phyloP scores from a whole-genome alignment of 2,797 vertebrate genomes.

The Micropoecilia bifurca region DNA sequence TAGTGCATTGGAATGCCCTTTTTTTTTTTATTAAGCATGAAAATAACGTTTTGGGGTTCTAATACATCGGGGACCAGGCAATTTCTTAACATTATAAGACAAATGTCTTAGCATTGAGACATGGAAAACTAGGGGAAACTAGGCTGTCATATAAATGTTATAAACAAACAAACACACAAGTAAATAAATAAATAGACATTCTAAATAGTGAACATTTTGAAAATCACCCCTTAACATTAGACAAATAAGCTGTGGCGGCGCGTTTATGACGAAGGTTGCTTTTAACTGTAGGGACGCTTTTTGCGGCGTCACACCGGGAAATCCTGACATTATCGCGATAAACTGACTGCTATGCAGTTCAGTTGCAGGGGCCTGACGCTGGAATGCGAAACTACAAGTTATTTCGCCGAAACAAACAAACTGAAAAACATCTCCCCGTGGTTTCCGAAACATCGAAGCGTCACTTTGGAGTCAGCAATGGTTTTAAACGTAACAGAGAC shows the following conservation, averaged over 20 bases:
- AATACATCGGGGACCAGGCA: background rate
- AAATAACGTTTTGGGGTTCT: background rate
- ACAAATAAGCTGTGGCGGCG: background rate
- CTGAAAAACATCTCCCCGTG: constrained; percentile 12
- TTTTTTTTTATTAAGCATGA: background rate
- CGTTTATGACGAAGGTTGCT: background rate
- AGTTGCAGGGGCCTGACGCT: constrained; percentile 61
- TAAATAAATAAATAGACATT: background rate
- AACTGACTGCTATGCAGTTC: constrained; percentile 42
- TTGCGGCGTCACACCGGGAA: constrained; percentile 49
- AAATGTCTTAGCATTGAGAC: background rate
- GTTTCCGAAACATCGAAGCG: constrained; percentile 2
- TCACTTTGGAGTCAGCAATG: constrained; percentile 32
- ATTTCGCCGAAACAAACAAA: constrained; percentile 38
- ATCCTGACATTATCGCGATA: constrained; percentile 74
- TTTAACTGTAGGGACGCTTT: background rate
- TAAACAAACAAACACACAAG: background rate
- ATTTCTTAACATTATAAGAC: background rate
- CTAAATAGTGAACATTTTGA: background rate
- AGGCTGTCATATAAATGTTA: background rate
- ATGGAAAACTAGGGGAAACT: background rate
- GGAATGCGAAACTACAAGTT: constrained; percentile 75
- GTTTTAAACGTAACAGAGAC: constrained; percentile 31
- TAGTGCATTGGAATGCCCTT: background rate
- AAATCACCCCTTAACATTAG: background rate